Base-by-base conservation (phyloP, 2,113 vertebrate genomes). In the Struthio camelus region DNA sequence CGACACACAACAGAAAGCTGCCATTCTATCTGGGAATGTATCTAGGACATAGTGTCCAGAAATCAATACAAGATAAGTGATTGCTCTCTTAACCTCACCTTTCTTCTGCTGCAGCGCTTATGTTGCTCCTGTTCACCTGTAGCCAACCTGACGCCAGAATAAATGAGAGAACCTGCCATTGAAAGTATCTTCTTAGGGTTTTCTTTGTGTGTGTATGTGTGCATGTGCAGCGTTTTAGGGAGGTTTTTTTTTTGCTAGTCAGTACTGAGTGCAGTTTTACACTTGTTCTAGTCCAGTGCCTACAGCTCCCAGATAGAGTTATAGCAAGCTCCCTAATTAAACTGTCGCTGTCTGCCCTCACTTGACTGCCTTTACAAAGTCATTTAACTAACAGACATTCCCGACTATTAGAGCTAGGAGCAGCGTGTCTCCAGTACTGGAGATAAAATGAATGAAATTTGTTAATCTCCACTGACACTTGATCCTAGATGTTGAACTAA, bases 51-150 rank as follows among this genome's bases (percentile, higher is more conserved):
- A 87, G 97, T 96, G 98, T 98, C 97, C 97, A 98, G 98, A 98
- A 98, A 98, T 98, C 98, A 98, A 98, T 98, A 98, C 98, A 98
- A 98, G 97, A 98, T 98, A 98, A 98, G 95, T 96, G 97, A 98
- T 98, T 97, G 97, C 97, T 97, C 98, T 97, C 95, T 97, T 97
- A 96, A 97, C 97, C 97, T 97, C 92, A 54, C 97, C 97, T 97
- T 97, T 97, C 96, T 98, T 97, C 95, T 97, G 83, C 97, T 88
- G 93, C 95, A 42, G 73, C 9, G 7, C 91, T 92, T 96, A 89
- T 50, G 82, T 92, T 96, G 96, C 97, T 96, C 94, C 89, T 3
- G 94, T 95, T 98, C 98, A 98, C 98, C 98, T 98, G 98, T 93
- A 98, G 98, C 98, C 98, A 98, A 94, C 94, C 98, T 97, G 98